These are phyloP conservation scores for Crotalus viridis DNA, from an alignment of 2,113 vertebrate species.

Conservation along the genomic window DNA sequence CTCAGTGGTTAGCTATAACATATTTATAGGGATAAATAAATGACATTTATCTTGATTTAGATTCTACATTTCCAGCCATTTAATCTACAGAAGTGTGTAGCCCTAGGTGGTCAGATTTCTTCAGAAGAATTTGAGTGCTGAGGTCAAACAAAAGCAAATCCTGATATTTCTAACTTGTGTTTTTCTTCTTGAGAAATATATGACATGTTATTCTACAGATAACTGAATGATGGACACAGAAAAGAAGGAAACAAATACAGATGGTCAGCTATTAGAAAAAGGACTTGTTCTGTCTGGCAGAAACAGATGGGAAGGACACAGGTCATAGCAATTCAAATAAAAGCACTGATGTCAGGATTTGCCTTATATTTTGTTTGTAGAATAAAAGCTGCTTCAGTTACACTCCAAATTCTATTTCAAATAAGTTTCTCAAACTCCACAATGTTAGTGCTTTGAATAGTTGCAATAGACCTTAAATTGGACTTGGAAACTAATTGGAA, in stretches of 20 bases:
- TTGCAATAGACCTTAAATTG: background rate
- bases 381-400: background rate
- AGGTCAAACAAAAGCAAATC: background rate
- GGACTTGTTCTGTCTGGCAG: constrained; percentile 25
- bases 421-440: background rate
- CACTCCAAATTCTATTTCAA: background rate
- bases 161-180: background rate
- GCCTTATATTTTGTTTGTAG: background rate
- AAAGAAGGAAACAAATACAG: constrained; percentile 31
- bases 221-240: constrained; percentile 35
- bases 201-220: constrained; percentile 24
- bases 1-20: background rate
- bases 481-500: background rate
- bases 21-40: background rate
- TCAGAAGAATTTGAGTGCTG: background rate
- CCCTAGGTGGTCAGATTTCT: background rate
- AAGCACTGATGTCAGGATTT: background rate
- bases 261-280: constrained; percentile 32
- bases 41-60: background rate
- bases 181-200: constrained; percentile 20
- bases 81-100: background rate
- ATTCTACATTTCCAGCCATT: background rate
- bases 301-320: constrained; percentile 28
- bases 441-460: background rate
- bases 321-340: constrained; percentile 8